Evolutionary conservation across 2,113 vertebrate species (phyloP), one percentile per base, ranked within the genome.

Genomic region (Microcebus griseorufus): DNA sequence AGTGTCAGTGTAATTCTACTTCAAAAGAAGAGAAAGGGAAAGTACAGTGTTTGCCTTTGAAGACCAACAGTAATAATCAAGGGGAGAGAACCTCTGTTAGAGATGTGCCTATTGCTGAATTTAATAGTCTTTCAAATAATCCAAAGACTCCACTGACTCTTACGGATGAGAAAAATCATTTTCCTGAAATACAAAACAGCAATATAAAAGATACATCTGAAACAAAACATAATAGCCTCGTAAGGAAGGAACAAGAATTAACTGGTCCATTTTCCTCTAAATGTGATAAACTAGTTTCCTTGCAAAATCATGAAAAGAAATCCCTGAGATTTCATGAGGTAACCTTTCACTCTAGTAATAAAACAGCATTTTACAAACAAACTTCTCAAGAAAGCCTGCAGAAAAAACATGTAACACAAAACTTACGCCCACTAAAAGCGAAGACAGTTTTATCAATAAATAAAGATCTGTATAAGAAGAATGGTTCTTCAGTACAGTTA

Each of bases 211-310:
- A 45, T 55, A 51, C 6, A 62, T 32, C 55, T 2, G 27, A 93
- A 93, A 39, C 17, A 51, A 84, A 84, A 29, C 37, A 37, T 7
- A 39, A 0, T 34, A 80, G 83, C 17, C 60, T 32, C 0, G 3
- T 65, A 83, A 39, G 17, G 90, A 34, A 4, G 22, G 75, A 95
- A 32, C 39, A 83, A 55, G 93, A 97, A 84, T 65, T 88, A 55
- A 0, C 0, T 0, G 37, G 20, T 94, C 20, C 45, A 1, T 27
- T 81, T 62, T 79, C 87, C 90, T 51, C 62, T 12, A 90, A 84
- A 67, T 62, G 32, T 95, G 97, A 96, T 84, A 96, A 91, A 78
- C 55, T 22, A 64, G 95, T 96, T n/a, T 11, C 39, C 39, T 96
- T 67, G 67, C 89, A 64, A 14, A 62, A 72, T 37, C 84, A 87